Conservation (phyloP, 2,113 vertebrate genomes). For the Dipodomys spectabilis region DNA sequence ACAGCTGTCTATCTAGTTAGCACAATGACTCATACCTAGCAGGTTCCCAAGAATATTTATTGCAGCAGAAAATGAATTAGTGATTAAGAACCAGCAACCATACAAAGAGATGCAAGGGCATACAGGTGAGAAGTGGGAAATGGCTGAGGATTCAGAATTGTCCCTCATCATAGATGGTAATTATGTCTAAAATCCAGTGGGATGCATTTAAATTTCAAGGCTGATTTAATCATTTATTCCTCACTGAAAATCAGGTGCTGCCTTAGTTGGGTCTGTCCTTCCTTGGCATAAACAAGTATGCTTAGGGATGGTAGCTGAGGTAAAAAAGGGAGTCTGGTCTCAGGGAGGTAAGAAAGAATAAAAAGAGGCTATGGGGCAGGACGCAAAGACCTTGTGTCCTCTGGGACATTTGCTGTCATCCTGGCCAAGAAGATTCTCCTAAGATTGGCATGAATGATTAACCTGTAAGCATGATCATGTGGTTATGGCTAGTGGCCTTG, state of each 20-base stretch:
- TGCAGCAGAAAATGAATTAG: background rate
- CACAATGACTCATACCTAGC: background rate
- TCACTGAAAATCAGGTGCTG: constrained; percentile 1
- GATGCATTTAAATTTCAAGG: background rate
- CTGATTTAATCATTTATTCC: constrained; percentile 14
- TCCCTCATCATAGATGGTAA: background rate
- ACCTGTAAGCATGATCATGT: rapidly evolving
- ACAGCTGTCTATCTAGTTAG: background rate
- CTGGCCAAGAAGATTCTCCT: background rate
- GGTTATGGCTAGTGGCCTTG: background rate
- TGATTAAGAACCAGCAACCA: background rate
- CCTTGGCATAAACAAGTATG: background rate
- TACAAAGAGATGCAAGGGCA: background rate
- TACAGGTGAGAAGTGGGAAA: background rate
- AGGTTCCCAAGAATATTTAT: background rate
- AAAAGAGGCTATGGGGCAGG: rapidly evolving
- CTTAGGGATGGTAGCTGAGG: background rate
- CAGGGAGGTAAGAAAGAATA: background rate
- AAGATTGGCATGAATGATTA: too few relatives aligned
- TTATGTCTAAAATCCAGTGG: background rate
- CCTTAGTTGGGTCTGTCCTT: background rate
- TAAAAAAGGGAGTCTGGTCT: background rate
- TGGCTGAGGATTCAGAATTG: background rate
- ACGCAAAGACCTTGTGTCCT: background rate
- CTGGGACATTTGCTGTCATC: background rate